Evolutionary conservation across 2,797 vertebrate species (phyloP).

Genomic region (Dromococcyx pavoninus): DNA sequence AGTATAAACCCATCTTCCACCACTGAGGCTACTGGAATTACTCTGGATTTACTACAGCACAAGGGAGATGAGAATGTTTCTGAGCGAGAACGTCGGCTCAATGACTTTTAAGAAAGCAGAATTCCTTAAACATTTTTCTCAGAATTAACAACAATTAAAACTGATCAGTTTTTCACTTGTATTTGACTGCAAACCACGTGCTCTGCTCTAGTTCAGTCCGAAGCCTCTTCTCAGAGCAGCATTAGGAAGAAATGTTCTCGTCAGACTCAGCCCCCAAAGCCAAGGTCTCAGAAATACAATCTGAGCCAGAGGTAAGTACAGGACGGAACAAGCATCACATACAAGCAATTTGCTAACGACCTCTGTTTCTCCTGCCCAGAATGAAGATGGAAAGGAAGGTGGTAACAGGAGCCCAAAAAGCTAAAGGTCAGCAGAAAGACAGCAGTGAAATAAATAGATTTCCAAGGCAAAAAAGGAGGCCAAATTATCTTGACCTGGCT

Average conservation of each 20-base stretch:
- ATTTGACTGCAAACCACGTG: background rate
- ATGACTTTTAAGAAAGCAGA: background rate
- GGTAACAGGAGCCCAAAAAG: background rate
- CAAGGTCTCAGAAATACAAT: background rate
- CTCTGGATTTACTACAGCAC: background rate
- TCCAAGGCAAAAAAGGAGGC: background rate
- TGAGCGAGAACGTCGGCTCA: background rate
- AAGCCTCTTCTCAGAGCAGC: background rate
- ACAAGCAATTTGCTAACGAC: background rate
- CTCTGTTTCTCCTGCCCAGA: background rate
- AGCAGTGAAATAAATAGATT: background rate
- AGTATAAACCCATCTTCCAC: background rate
- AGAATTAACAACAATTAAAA: background rate
- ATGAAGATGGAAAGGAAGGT: background rate
- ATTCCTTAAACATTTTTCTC: background rate
- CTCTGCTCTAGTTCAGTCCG: background rate
- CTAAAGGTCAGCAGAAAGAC: background rate
- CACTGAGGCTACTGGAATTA: background rate
- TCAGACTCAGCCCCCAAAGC: background rate
- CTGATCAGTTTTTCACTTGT: rapidly evolving
- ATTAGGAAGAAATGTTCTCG: background rate
- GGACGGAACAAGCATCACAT: background rate
- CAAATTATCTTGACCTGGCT: background rate
- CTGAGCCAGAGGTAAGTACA: background rate
- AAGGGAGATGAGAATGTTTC: background rate